Evolutionary conservation across 2,888 invertebrate genomes (phyloP).

Genomic region (Apamea anceps): DNA sequence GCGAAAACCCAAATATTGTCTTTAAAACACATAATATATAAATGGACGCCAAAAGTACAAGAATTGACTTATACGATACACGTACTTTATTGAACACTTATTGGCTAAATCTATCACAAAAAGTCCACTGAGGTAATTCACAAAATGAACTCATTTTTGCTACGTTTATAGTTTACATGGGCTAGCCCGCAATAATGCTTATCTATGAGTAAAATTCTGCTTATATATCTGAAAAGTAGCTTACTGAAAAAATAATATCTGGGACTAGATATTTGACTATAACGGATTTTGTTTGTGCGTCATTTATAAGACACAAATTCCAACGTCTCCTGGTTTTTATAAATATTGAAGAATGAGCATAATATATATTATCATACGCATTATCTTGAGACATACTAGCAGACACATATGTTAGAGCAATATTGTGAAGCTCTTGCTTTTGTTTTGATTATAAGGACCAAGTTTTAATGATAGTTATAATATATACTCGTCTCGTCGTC

Average conservation of each 20-base stretch:
- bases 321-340: conserved; percentile 62
- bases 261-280: conserved; percentile 89
- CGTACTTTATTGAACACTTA: conserved; percentile 89
- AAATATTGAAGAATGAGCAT: conserved; percentile 67
- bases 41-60: conserved; percentile 86
- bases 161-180: conserved; percentile 64
- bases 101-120: conserved; percentile 90
- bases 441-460: background rate
- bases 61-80: conserved; percentile 86
- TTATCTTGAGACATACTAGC: conserved; percentile 60
- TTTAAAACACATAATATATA: conserved; percentile 64
- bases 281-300: conserved; percentile 81
- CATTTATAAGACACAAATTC: conserved; percentile 64
- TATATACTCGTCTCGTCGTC: too few species aligned
- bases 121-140: conserved; percentile 89
- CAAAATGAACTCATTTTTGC: conserved; percentile 79
- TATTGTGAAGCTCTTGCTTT: conserved; percentile 44
- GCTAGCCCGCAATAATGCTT: conserved; percentile 73
- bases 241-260: conserved; percentile 82
- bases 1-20: conserved; percentile 60
- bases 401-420: conserved; percentile 55
- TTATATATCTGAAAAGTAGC: conserved; percentile 78
- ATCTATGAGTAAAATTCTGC: conserved; percentile 80
- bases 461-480: background rate
- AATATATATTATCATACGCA: conserved; percentile 58